Conservation (phyloP, 2,797 vertebrate species). For the Phyllotis vaccarum region DNA sequence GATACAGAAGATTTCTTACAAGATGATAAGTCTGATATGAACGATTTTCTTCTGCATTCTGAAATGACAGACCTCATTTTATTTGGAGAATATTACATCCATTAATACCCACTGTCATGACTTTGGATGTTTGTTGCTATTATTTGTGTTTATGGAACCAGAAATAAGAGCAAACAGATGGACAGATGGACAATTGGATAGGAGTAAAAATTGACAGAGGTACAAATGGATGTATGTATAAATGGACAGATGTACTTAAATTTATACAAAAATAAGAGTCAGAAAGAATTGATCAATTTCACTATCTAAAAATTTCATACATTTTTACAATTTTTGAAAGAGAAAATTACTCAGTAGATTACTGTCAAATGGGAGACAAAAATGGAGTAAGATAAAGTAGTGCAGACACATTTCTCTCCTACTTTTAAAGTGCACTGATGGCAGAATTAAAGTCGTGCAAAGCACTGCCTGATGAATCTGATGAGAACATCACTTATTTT, state of each 20-base stretch:
- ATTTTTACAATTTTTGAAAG: not conserved
- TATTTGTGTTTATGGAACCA: not conserved
- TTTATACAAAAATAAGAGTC: not conserved
- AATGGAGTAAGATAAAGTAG: not conserved
- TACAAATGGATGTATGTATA: not conserved
- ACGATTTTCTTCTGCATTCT: conserved; percentile 9
- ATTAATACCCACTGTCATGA: not conserved
- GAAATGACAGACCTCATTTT: conserved; percentile 5
- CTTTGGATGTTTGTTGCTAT: conserved; percentile 24
- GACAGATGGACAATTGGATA: not conserved
- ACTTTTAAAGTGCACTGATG: not conserved
- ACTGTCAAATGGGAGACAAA: not conserved
- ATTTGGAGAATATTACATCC: not conserved
- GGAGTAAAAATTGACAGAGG: not conserved
- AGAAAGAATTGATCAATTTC: not conserved
- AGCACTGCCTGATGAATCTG: not conserved
- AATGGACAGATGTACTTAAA: not conserved
- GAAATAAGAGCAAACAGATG: not conserved
- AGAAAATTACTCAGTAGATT: conserved; percentile 10
- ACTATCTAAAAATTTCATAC: not conserved
- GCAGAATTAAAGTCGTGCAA: not conserved
- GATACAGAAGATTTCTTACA: not conserved
- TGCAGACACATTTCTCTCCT: not conserved
- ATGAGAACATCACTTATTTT: not conserved
- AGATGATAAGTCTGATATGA: not conserved